phyloP scores from a whole-genome alignment of 2,888 invertebrate genomes.

The Andrena bucephala region DNA sequence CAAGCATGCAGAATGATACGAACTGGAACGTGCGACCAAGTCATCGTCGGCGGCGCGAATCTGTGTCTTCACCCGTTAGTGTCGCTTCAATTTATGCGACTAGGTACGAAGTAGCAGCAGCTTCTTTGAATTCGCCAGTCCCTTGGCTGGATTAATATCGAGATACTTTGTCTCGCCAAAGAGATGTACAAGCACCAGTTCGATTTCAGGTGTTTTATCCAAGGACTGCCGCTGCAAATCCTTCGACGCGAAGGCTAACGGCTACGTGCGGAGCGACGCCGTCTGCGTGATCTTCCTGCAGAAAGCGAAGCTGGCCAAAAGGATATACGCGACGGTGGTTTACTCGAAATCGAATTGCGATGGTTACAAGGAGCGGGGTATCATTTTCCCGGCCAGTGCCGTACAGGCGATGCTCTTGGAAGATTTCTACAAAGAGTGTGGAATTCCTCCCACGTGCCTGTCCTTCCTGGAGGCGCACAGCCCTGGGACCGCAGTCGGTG shows the following conservation, averaged over 20 bases:
- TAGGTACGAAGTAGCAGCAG: conserved; percentile 82
- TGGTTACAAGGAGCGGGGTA: conserved; percentile 85
- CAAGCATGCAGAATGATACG: conserved; percentile 92
- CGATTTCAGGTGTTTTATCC: conserved; percentile 90
- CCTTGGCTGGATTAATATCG: not conserved
- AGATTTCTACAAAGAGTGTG: conserved; percentile 88
- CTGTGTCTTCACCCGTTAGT: conserved; percentile 95
- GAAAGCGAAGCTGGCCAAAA: conserved; percentile 86
- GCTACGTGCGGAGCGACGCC: conserved; percentile 94
- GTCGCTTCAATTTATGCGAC: conserved; percentile 92
- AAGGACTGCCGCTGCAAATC: conserved; percentile 95
- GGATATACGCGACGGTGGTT: conserved; percentile 86
- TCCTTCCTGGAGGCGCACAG: conserved; percentile 90
- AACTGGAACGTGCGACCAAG: conserved; percentile 93
- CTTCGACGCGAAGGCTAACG: conserved; percentile 94
- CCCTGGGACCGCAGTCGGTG: conserved; percentile 93
- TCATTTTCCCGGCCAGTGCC: conserved; percentile 80
- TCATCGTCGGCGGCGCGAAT: conserved; percentile 95
- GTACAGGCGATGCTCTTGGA: conserved; percentile 83
- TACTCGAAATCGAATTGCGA: conserved; percentile 88
- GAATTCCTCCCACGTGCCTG: conserved; percentile 86
- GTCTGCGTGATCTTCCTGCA: conserved; percentile 90
- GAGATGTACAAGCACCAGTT: not conserved
- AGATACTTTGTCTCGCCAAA: not conserved
- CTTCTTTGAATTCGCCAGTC: not conserved